phyloP scores from a whole-genome alignment of 1,140 invertebrate genomes.

The Neodiprion lecontei region DNA sequence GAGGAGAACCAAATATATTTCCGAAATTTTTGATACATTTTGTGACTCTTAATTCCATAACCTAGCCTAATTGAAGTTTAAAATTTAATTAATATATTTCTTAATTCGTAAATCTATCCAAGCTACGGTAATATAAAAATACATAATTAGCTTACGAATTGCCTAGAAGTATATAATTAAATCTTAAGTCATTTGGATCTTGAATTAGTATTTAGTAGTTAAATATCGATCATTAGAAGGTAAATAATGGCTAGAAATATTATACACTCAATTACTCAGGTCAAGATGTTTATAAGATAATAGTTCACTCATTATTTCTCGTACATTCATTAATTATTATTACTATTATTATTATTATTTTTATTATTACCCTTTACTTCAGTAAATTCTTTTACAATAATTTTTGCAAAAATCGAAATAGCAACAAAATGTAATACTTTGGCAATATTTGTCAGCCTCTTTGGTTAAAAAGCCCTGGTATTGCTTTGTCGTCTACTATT shows the following conservation, averaged over 20 bases:
- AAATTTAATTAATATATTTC: constrained; percentile 39
- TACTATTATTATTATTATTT: constrained; percentile 28
- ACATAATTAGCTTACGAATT: constrained; percentile 64
- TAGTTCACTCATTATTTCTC: constrained; percentile 35
- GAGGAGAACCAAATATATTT: constrained; percentile 56
- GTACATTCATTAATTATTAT: constrained; percentile 30
- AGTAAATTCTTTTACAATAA: constrained; percentile 28
- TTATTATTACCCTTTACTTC: constrained; percentile 29
- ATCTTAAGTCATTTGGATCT: constrained; percentile 40
- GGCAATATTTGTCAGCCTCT: constrained; percentile 62
- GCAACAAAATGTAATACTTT: constrained; percentile 52
- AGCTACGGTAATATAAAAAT: constrained; percentile 63
- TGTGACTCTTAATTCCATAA: constrained; percentile 46
- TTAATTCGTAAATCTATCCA: constrained; percentile 43
- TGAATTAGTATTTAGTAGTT: constrained; percentile 26
- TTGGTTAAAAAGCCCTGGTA: constrained; percentile 45
- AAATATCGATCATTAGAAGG: constrained; percentile 45
- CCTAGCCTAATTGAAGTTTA: constrained; percentile 53
- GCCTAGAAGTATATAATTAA: constrained; percentile 58
- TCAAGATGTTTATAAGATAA: constrained; percentile 30
- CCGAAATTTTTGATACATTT: constrained; percentile 57
- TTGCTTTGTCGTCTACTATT: constrained; percentile 19
- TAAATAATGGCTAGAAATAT: constrained; percentile 44
- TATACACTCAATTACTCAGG: constrained; percentile 45
- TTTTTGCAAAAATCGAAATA: constrained; percentile 35